These are phyloP conservation scores for Lophura nycthemera DNA, from an alignment of 2,113 vertebrate species.

Conservation along the genomic window DNA sequence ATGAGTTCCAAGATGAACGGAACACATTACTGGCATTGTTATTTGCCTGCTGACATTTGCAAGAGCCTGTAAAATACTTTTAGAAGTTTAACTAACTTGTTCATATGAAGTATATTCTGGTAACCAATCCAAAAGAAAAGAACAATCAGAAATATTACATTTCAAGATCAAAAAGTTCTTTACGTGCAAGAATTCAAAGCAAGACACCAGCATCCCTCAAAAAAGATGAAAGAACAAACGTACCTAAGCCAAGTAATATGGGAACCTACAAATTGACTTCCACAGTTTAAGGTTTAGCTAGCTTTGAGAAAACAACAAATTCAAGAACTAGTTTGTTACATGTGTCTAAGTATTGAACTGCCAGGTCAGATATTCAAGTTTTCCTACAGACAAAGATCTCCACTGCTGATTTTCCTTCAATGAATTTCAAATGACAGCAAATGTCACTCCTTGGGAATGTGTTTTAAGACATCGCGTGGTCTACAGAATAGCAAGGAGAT, in stretches of 20 bases:
- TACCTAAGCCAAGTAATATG: neutral
- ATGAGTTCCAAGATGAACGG: neutral
- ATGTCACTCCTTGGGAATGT: neutral
- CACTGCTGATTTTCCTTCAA: neutral
- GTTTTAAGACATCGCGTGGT: neutral
- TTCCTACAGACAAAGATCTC: neutral
- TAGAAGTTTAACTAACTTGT: slow-evolving; percentile 2
- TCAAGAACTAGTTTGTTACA: neutral
- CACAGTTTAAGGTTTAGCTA: neutral
- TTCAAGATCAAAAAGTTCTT: slow-evolving; percentile 1
- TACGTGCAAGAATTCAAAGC: neutral
- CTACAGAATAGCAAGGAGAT: neutral
- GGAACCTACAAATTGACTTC: neutral
- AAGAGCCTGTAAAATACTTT: slow-evolving; percentile 2
- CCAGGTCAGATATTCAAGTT: neutral
- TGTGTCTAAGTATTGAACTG: neutral
- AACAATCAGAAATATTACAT: neutral
- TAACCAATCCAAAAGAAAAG: neutral
- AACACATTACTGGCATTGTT: neutral
- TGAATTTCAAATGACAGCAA: neutral
- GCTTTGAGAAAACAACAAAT: neutral
- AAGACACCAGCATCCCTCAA: neutral
- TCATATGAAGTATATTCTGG: neutral
- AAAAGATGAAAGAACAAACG: neutral
- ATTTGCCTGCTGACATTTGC: neutral